These are phyloP conservation scores for Gorsachius goisagi DNA, from an alignment of 2,113 vertebrate genomes.

Conservation along the genomic window DNA sequence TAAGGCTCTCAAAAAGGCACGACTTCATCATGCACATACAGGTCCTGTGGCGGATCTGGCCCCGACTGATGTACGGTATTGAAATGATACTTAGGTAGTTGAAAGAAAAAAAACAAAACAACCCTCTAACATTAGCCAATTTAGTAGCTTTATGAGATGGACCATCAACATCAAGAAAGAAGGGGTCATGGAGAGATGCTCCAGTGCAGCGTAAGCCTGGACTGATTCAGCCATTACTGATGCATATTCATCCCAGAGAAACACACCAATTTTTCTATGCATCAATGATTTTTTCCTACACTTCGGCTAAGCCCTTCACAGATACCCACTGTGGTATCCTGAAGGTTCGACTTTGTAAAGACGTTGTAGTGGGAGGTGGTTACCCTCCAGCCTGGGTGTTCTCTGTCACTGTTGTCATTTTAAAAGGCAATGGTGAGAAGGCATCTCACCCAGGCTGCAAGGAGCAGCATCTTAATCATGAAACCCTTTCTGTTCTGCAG, in stretches of 20 bases:
- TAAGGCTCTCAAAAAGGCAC: neutral
- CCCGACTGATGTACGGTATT: neutral
- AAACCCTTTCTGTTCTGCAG: neutral
- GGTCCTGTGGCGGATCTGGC: neutral
- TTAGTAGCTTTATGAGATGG: neutral
- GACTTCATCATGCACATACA: neutral
- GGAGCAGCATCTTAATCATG: neutral
- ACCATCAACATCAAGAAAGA: neutral
- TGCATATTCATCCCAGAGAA: neutral
- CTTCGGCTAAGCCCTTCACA: neutral
- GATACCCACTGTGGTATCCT: neutral
- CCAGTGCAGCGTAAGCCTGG: neutral
- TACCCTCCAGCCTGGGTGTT: neutral
- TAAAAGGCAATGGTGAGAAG: neutral
- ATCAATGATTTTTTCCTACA: neutral
- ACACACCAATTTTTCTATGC: neutral
- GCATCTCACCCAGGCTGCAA: neutral
- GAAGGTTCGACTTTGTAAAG: neutral
- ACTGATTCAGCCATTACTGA: neutral
- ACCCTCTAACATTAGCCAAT: neutral
- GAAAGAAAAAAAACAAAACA: neutral
- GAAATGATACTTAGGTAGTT: neutral
- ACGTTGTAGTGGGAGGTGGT: neutral
- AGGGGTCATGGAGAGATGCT: fast-evolving
- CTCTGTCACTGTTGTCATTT: neutral